Conservation (phyloP, 2,797 vertebrate species). For the Falco peregrinus region DNA sequence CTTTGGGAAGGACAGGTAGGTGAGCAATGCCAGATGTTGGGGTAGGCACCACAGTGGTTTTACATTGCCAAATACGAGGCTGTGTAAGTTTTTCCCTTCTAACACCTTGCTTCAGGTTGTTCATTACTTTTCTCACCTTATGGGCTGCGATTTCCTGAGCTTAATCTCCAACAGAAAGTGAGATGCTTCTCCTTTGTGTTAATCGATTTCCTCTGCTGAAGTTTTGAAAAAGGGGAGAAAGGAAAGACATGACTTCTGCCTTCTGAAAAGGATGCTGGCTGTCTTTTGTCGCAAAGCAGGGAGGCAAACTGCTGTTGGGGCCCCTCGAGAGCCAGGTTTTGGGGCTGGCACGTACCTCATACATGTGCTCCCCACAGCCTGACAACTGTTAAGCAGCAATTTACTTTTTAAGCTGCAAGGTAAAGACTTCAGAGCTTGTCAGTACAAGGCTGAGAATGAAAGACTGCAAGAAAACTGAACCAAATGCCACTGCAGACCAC, state of each 20-base stretch:
- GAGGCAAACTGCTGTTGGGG: not conserved
- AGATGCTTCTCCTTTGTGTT: not conserved
- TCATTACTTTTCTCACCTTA: not conserved
- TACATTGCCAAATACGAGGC: accelerated
- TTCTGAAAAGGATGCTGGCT: not conserved
- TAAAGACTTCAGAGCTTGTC: not conserved
- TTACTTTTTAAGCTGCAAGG: not conserved
- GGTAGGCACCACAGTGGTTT: not conserved
- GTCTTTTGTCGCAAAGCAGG: not conserved
- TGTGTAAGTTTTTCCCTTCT: not conserved
- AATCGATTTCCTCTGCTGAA: not conserved
- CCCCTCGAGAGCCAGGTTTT: not conserved
- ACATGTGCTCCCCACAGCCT: not conserved
- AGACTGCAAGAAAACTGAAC: not conserved
- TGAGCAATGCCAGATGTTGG: not conserved
- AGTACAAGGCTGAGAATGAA: not conserved
- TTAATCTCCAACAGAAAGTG: not conserved
- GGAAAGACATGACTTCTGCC: not conserved
- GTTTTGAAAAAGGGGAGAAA: not conserved
- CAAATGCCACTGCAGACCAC: not conserved
- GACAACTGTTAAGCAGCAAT: not conserved
- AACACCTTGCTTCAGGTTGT: not conserved
- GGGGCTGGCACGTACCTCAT: accelerated
- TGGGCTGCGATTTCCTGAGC: not conserved
- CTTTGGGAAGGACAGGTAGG: not conserved